phyloP scores from a whole-genome alignment of 2,888 invertebrate genomes.

The Pachycephus smyrnensis region DNA sequence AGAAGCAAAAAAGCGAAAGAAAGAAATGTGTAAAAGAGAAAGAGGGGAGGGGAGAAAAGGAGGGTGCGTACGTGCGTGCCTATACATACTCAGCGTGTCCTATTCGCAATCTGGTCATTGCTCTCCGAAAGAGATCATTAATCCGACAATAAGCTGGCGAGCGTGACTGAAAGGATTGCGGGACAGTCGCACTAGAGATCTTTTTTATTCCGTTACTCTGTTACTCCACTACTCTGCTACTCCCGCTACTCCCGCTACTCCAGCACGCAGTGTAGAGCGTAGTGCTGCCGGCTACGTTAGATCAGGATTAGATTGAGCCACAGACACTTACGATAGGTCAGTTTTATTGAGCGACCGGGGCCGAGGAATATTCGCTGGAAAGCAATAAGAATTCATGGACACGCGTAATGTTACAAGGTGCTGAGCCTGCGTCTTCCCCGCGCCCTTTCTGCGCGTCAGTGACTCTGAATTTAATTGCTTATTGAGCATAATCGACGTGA shows the following conservation, averaged over 20 bases:
- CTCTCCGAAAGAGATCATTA: constrained; percentile 33
- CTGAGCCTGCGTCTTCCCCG: too few species aligned
- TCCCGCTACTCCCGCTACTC: too few species aligned
- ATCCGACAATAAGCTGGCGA: constrained; percentile 20
- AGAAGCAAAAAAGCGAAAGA: neutral
- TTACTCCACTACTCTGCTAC: too few species aligned
- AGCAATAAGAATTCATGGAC: constrained; percentile 22
- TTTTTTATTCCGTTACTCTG: too few species aligned
- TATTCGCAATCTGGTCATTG: constrained; percentile 27
- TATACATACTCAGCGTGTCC: neutral
- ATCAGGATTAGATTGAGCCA: constrained; percentile 25
- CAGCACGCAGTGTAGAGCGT: too few species aligned
- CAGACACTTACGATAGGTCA: constrained; percentile 29
- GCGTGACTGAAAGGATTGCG: constrained; percentile 35
- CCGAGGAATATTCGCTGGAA: neutral
- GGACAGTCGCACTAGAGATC: neutral
- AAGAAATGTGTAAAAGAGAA: constrained; percentile 9
- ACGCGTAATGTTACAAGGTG: too few species aligned
- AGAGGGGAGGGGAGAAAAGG: constrained; percentile 19
- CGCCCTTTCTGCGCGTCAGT: too few species aligned
- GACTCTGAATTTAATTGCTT: too few species aligned
- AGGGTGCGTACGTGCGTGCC: neutral
- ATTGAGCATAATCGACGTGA: too few species aligned
- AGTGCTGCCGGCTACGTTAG: constrained; percentile 14
- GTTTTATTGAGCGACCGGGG: constrained; percentile 23